Evolutionary conservation across 92 coral and sea anemone genomes (phyloP).

Genomic region (Siderastrea radians): DNA sequence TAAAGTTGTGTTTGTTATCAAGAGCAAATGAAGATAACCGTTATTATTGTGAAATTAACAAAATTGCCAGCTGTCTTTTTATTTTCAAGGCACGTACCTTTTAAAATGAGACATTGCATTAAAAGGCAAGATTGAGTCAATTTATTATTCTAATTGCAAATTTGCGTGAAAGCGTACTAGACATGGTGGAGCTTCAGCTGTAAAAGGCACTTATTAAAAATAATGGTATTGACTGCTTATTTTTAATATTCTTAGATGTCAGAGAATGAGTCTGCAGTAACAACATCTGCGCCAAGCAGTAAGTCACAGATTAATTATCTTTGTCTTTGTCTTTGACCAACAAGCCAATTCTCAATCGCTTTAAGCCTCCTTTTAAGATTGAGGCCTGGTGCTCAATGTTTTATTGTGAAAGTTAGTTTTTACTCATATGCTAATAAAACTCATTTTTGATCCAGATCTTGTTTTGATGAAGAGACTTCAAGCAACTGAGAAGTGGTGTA

Average conservation of each 20-base stretch:
- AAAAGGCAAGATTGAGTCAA: neutral
- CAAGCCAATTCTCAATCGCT: no score
- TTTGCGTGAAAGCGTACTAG: neutral
- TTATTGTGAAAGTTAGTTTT: no score
- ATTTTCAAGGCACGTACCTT: neutral
- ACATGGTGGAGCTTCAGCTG: neutral
- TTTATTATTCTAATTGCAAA: neutral
- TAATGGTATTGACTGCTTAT: neutral
- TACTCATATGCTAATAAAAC: no score
- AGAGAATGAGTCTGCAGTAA: constrained; percentile 26
- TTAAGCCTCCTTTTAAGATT: no score
- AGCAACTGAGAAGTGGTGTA: no score
- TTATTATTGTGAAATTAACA: neutral
- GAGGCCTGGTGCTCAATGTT: no score
- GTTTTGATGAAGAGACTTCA: no score
- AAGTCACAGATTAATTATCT: neutral
- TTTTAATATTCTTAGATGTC: constrained; percentile 29
- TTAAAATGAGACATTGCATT: neutral
- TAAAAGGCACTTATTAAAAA: neutral
- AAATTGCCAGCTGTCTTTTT: neutral
- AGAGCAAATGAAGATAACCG: neutral
- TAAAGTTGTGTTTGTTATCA: neutral
- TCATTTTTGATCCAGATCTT: no score
- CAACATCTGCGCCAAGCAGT: constrained; percentile 32
- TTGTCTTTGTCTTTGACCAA: no score